A percentile compares a stretch with the other conserved stretches of the same genome.
Evolutionary conservation across 2,888 invertebrate genomes (phyloP).

Genomic region (Tipula vernalis): DNA sequence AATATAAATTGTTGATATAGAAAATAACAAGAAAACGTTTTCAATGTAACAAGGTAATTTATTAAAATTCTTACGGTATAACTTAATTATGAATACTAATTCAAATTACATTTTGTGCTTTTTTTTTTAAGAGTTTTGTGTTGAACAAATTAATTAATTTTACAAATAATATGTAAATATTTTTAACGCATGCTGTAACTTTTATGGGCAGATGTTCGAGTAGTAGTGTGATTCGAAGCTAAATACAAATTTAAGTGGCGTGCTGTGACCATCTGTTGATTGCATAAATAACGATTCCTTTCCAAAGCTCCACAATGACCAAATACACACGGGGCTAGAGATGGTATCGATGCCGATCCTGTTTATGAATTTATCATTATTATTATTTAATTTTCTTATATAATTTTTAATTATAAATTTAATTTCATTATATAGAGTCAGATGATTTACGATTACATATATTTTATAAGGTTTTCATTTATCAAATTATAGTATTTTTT

Average conservation of each 20-base stretch:
- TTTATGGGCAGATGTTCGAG: neutral
- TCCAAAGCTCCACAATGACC: neutral
- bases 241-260: neutral
- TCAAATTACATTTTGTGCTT: neutral
- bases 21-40: neutral
- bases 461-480: neutral
- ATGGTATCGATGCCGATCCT: neutral
- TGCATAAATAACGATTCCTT: neutral
- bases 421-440: neutral
- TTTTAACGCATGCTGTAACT: neutral
- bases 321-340: neutral
- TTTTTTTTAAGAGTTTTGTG: neutral
- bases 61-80: neutral
- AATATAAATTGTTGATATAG: neutral
- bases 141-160: neutral
- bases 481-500: neutral
- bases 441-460: neutral
- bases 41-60: neutral
- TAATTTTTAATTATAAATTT: neutral
- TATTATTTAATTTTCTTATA: constrained; percentile 7
- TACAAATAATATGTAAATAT: neutral
- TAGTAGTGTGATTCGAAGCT: neutral
- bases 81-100: neutral
- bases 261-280: neutral
- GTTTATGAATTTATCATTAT: neutral